Evolutionary conservation across 2,113 vertebrate genomes (phyloP).

Genomic region (Pandion haliaetus): DNA sequence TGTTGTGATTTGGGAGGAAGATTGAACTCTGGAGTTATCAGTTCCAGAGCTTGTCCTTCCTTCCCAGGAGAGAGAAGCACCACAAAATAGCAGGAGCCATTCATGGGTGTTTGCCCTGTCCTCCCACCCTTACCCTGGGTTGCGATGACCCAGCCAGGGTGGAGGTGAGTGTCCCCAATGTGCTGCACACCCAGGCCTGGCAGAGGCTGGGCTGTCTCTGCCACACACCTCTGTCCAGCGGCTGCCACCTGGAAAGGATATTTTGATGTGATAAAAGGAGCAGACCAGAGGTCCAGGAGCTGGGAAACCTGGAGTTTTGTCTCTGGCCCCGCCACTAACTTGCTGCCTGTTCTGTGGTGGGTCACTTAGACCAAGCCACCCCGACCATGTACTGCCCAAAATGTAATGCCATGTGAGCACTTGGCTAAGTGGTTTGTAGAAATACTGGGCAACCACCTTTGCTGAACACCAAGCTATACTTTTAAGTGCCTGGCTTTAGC

Average conservation of each 20-base stretch:
- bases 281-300: neutral
- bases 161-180: neutral
- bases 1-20: neutral
- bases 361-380: neutral
- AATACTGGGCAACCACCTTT: neutral
- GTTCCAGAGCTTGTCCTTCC: neutral
- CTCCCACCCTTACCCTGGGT: neutral
- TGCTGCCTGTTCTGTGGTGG: neutral
- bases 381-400: neutral
- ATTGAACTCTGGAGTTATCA: neutral
- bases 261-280: neutral
- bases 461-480: neutral
- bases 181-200: neutral
- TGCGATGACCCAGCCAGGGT: neutral
- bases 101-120: neutral
- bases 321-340: neutral
- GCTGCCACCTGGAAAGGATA: neutral
- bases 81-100: neutral
- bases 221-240: rapidly evolving
- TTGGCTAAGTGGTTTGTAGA: neutral
- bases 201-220: neutral
- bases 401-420: rapidly evolving
- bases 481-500: neutral
- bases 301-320: neutral
- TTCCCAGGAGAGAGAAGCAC: neutral